Percentiles rank a stretch among this genome's conserved stretches.
Conservation (phyloP, 2,113 vertebrate species). For the Ciconia stormi region DNA sequence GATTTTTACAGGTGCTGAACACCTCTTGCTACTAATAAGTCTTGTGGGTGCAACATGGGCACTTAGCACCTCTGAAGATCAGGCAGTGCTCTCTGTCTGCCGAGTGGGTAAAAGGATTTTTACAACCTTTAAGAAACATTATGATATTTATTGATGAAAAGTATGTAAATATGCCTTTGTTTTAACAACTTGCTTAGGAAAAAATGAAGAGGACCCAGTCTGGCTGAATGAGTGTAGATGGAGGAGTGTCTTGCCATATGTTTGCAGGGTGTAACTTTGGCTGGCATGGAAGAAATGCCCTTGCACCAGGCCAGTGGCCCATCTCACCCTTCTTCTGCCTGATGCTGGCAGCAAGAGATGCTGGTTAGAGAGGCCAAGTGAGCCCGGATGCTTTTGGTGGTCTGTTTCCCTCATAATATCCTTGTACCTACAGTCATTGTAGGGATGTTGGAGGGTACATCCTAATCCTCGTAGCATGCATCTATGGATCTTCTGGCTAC, state of each 20-base stretch:
- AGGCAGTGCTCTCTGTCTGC: neutral
- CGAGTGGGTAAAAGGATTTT: neutral
- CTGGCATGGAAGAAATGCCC: accelerated
- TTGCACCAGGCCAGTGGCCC: neutral
- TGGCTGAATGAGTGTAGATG: neutral
- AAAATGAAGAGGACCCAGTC: neutral
- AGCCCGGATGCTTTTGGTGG: neutral
- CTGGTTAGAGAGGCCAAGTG: neutral
- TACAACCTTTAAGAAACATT: neutral
- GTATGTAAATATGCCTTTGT: neutral
- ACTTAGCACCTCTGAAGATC: neutral
- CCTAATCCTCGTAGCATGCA: neutral
- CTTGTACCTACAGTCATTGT: neutral
- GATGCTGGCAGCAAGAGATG: neutral
- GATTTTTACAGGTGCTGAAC: neutral
- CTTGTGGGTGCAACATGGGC: neutral
- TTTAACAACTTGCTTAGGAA: neutral
- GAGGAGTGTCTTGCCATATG: neutral
- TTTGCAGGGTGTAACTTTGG: neutral
- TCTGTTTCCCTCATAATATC: neutral
- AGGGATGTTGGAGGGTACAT: neutral
- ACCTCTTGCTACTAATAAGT: neutral
- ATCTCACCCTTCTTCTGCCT: neutral
- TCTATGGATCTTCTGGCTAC: neutral
- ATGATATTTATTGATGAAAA: neutral